Base-by-base conservation (phyloP, 2,888 invertebrate species). In the Lasioglossum lativentre region DNA sequence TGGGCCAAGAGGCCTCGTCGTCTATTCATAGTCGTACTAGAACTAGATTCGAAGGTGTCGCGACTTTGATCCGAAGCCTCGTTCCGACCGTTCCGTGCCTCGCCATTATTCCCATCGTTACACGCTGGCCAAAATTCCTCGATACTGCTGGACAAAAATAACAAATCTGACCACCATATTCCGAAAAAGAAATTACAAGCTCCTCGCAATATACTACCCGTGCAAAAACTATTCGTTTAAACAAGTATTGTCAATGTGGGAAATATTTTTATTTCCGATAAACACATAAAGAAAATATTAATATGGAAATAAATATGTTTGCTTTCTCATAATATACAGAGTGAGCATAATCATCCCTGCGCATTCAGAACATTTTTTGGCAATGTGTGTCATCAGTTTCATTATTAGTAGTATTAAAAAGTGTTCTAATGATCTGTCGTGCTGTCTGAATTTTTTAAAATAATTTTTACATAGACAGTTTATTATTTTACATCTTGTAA, bases 11-110 rank as follows among this genome's bases (percentile, higher is more conserved):
- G 92, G 93, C 92, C 92, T 93, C 92, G 91, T 91, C 90, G 91
- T 92, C 94, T 94, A 94, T 94, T 94, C 93, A 94, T 94, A 94
- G 94, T 91, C 92, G 94, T 94, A 93, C 94, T 94, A 94, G 94
- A 94, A 94, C 94, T 94, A 94, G 93, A 94, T 94, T 94, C 92
- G 90, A 90, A 88, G 89, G 90, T 90, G 91, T 90, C 91, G 90
- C 92, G 93, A 93, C 93, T 94, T 93, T 94, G 93, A 94, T 94
- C 93, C 92, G 90, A 92, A 93, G 93, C 92, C 93, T 92, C 93
- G 90, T 93, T 93, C 87, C 89, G 85, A 56, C 73, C 83, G 83
- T 75, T 75, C 59, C 78, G 66, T 75, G 68, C 78, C 30, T 71
- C 27, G 12, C 78, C 82, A 76, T 85, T 77, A 86, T 80, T 82